Evolutionary conservation across 2,113 vertebrate genomes (phyloP), one percentile per base, ranked within the genome.

Genomic region (Isurus oxyrinchus): DNA sequence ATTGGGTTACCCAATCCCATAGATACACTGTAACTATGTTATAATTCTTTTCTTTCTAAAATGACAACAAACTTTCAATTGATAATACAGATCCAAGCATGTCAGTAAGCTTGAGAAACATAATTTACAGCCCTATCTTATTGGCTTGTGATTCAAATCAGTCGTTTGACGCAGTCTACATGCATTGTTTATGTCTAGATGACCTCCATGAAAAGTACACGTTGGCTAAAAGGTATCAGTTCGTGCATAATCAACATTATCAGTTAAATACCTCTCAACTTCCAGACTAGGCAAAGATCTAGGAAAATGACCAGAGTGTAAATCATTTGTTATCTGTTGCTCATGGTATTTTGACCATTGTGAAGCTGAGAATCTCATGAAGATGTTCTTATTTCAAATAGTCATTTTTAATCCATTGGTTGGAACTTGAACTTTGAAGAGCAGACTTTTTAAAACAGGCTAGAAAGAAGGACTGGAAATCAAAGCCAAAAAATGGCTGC

Each of bases 61-160:
- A 72, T 95, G 66, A 66, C 94, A 95, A 95, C 94, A 95, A 95
- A 25, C 25, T 76, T 95, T 72, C 63, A 95, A 72, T 95, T 72
- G 66, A 72, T 95, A 72, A 27, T 4, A 35, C 94, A 72, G 44
- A 95, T 95, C 94, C 66, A 1, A 72, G 94, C 94, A 72, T 95
- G 94, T 95, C 94, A 72, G 66, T 49, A 35, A 95, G 23, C 94
- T 53, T 72, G 94, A 55, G 40, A 95, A 55, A 55, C 67, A 95
- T 95, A 55, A 95, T 69, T 95, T 95, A 31, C 40, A 35, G 44
- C 94, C 66, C 66, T 95, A 95, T 95, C 94, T 95, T 76, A 95
- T 95, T 95, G 94, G 94, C 94, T 55, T 95, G 40, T 35, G 94
- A 95, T 95, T 72, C 40, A 95, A 95, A 95, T 95, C 44, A 10